Conservation (phyloP, 2,797 vertebrate species). For the Poeciliopsis paucimaculata region DNA sequence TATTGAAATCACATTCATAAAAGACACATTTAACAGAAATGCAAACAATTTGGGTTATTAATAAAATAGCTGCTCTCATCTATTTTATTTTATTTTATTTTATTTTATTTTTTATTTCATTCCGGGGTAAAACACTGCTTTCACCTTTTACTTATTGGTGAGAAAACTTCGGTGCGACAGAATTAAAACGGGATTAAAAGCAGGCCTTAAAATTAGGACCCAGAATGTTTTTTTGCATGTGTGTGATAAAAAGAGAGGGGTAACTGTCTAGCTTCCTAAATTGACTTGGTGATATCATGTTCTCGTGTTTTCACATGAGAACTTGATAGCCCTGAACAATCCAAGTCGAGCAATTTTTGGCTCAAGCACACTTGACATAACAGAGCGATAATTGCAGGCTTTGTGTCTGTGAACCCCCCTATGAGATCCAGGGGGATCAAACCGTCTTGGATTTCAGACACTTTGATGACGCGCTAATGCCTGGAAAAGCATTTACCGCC, state of each 20-base stretch:
- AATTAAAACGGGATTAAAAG: conserved; percentile 17
- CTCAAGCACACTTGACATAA: conserved; percentile 75
- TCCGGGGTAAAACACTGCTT: not conserved
- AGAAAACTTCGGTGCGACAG: not conserved
- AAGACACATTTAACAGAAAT: not conserved
- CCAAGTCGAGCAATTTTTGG: conserved; percentile 74
- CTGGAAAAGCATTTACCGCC: conserved; percentile 74
- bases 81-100: not conserved
- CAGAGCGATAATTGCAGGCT: conserved; percentile 77
- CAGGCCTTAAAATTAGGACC: conserved; percentile 37
- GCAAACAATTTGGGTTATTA: not conserved
- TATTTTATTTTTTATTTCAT: not conserved
- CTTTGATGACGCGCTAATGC: conserved; percentile 76
- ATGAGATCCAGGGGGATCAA: conserved; percentile 64
- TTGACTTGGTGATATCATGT: conserved; percentile 72
- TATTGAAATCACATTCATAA: not conserved
- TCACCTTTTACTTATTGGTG: not conserved
- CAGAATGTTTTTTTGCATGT: conserved; percentile 34
- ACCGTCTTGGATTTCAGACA: conserved; percentile 64
- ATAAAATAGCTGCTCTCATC: not conserved
- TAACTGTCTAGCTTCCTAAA: conserved; percentile 42
- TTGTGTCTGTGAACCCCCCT: conserved; percentile 65
- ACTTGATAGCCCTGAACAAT: conserved; percentile 73
- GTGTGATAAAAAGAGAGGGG: conserved; percentile 13
- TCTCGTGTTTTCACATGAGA: conserved; percentile 76